Evolutionary conservation across 2,113 vertebrate genomes (phyloP), one percentile per base, ranked within the genome.

Genomic region (Atherinomorus stipes): DNA sequence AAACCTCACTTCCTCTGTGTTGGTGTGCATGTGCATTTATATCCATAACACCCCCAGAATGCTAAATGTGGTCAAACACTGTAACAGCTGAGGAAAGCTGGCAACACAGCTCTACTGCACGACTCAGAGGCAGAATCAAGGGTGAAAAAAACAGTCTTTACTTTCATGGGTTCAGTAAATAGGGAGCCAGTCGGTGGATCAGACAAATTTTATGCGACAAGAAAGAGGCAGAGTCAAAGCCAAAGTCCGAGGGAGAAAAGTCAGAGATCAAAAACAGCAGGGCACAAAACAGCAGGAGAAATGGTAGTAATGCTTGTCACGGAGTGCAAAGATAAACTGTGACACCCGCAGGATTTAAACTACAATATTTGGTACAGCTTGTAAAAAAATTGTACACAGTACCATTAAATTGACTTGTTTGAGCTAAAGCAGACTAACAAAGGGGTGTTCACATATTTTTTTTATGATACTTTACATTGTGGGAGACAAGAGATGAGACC

Each of bases 161-260:
- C 64, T 53, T 44, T 23, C 37, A 44, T 3, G 15, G 38, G 13
- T 28, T 44, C 22, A 13, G 64, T 53, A 67, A 18, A 42, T 23
- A 21, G 23, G 18, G 38, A 28, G 51, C 7, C 64, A 21, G 51
- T 44, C 25, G 26, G 44, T 28, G 23, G 38, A 42, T 67, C 11
- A 28, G 50, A 38, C 23, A 67, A 67, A 67, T 38, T 4, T 6
- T 18, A 44, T 67, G 37, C 19, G 64, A 67, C 64, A 67, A 54
- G 51, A 22, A 53, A 22, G 51, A 44, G 23, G 11, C 19, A 16
- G 25, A 54, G 52, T 57, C 31, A 28, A 34, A 57, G 28, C 19
- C 4, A 21, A 57, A n/a, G 18, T 37, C 25, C 18, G 11, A 47
- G 59, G 26, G n/a, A n/a, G 47, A 26, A 28, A 4, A 45, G 19